Evolutionary conservation across 2,797 vertebrate species (phyloP).

Genomic region (Paratrypauchen microcephalus): DNA sequence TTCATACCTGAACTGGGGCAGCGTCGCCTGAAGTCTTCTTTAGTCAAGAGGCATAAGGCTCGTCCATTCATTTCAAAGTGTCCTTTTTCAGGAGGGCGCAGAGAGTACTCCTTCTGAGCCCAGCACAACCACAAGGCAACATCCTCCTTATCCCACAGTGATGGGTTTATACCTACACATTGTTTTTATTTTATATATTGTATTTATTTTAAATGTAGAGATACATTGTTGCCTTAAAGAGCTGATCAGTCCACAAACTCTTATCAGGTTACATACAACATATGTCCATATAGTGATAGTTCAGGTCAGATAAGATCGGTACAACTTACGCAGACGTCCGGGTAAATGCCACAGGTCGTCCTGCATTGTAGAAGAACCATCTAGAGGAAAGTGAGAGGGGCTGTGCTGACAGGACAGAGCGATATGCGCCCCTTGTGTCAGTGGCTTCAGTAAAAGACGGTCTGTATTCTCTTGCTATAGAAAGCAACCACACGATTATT

Average conservation of each 20-base stretch:
- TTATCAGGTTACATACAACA: no score
- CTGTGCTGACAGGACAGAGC: constrained; percentile 14
- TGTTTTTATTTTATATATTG: not conserved
- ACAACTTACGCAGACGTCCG: constrained; percentile 83
- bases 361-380: constrained; percentile 31
- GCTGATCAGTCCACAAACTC: no score
- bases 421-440: constrained; percentile 18
- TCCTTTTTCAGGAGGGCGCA: constrained; percentile 69
- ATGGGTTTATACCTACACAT: constrained; percentile 88
- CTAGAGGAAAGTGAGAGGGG: constrained; percentile 30
- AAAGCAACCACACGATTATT: constrained; percentile 21
- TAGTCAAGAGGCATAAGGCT: constrained; percentile 90
- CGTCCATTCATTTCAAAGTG: constrained; percentile 91
- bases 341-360: constrained; percentile 83
- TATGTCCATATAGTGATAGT: not conserved
- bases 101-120: constrained; percentile 88
- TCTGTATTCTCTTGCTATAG: constrained; percentile 47
- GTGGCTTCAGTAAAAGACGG: constrained; percentile 12
- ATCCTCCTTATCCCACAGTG: constrained; percentile 89
- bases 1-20: constrained; percentile 86
- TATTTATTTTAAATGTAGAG: not conserved
- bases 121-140: constrained; percentile 88
- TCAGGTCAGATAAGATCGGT: not conserved
- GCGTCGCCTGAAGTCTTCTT: constrained; percentile 88
- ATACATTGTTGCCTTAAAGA: no score